phyloP scores from a whole-genome alignment of 1,140 invertebrate species.

The Acromyrmex heyeri region DNA sequence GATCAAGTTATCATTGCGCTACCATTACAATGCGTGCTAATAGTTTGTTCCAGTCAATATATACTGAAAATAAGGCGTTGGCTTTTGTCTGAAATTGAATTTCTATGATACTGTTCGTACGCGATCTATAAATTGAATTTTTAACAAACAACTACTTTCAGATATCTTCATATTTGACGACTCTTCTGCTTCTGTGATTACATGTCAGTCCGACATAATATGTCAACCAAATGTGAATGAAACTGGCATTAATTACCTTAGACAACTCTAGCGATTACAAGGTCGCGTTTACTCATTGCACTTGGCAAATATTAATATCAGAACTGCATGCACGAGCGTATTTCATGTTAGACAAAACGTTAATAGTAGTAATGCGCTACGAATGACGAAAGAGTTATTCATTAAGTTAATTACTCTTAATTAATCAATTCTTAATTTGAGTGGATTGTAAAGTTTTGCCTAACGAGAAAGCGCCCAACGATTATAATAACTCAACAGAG shows the following conservation, averaged over 20 bases:
- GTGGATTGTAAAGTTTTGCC: constrained; percentile 35
- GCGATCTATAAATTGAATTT: not conserved
- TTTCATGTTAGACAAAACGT: constrained; percentile 38
- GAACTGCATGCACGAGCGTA: constrained; percentile 43
- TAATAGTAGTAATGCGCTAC: constrained; percentile 56
- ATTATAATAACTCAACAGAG: constrained; percentile 44
- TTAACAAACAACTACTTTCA: not conserved
- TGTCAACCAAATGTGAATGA: constrained; percentile 33
- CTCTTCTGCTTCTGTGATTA: not conserved
- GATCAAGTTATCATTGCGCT: constrained; percentile 28
- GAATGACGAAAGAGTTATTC: constrained; percentile 48
- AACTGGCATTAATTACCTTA: constrained; percentile 47
- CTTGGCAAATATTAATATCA: constrained; percentile 61
- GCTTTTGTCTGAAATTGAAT: not conserved
- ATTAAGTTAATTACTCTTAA: constrained; percentile 65
- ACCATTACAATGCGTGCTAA: constrained; percentile 1
- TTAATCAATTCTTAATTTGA: constrained; percentile 66
- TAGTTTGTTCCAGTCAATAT: not conserved
- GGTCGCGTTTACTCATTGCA: constrained; percentile 32
- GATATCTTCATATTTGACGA: not conserved
- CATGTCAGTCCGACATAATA: not conserved
- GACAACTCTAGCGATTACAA: constrained; percentile 41
- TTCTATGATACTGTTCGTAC: not conserved
- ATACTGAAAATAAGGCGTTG: constrained; percentile 25
- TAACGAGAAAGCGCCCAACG: constrained; percentile 34